phyloP scores from a whole-genome alignment of 2,888 invertebrate species.

The Diadegma fenestrale region DNA sequence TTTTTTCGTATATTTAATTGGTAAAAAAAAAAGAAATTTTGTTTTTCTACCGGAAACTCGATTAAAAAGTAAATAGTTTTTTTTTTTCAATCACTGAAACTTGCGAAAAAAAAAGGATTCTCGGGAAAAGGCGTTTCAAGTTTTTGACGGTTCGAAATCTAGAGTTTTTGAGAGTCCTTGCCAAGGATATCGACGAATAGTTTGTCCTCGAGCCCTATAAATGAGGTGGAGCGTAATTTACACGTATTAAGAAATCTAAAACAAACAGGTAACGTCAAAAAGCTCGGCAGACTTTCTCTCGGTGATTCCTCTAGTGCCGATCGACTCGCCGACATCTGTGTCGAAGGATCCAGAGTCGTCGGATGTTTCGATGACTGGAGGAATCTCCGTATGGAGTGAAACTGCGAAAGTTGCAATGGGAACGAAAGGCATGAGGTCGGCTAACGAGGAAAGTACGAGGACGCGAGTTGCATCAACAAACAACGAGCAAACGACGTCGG shows the following conservation, averaged over 20 bases:
- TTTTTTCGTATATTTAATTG: no score
- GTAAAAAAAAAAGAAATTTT: background rate
- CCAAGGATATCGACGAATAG: no score
- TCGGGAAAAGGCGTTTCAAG: no score
- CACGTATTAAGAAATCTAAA: no score
- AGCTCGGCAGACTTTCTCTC: conserved; percentile 38
- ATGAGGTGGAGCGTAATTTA: no score
- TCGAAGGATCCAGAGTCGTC: background rate
- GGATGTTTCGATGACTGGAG: conserved; percentile 6
- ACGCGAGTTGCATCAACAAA: conserved; percentile 15
- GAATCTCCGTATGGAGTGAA: conserved; percentile 23
- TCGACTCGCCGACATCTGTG: background rate
- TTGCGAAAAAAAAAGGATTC: no score
- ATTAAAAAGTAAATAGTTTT: no score
- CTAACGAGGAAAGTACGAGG: background rate
- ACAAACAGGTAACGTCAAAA: conserved; percentile 19
- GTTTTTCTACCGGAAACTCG: background rate
- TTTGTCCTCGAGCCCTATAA: no score
- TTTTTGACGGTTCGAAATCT: no score
- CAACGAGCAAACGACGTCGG: background rate
- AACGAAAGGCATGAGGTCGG: background rate
- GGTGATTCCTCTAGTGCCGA: conserved; percentile 43
- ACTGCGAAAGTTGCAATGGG: conserved; percentile 11
- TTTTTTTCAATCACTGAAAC: no score
- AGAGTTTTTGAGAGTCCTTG: no score